Evolutionary conservation across 1,140 invertebrate species (phyloP).

Genomic region (Tribolium madens): DNA sequence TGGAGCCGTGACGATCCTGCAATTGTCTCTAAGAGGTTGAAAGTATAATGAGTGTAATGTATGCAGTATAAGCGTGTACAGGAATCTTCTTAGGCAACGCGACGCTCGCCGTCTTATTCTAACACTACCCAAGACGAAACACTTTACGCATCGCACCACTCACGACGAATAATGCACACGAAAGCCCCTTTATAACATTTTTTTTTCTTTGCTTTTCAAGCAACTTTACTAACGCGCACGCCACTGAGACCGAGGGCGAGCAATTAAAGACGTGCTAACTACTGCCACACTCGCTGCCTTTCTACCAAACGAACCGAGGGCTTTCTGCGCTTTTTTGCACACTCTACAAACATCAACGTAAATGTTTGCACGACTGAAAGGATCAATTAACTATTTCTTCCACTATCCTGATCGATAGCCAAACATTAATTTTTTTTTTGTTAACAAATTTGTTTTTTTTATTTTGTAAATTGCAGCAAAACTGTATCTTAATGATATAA

Average conservation of each 20-base stretch:
- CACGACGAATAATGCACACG: not conserved
- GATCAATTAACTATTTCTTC: too few species aligned
- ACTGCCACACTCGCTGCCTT: not conserved
- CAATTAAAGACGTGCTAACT: not conserved
- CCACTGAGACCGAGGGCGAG: not conserved
- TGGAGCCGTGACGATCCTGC: constrained; percentile 42
- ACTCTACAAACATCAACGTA: not conserved
- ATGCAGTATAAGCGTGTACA: constrained; percentile 45
- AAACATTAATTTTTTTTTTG: too few species aligned
- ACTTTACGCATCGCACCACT: not conserved
- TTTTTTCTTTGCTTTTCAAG: too few species aligned
- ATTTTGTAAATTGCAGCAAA: too few species aligned
- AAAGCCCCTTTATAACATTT: not conserved
- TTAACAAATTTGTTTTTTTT: too few species aligned
- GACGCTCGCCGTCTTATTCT: not conserved
- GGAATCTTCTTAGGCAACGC: constrained; percentile 26
- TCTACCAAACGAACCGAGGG: not conserved
- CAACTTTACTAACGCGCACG: not conserved
- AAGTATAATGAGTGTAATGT: constrained; percentile 53
- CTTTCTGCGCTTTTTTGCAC: not conserved
- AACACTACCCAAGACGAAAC: not conserved
- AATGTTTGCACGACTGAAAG: too few species aligned
- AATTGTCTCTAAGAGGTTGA: constrained; percentile 49
- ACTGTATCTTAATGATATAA: too few species aligned
- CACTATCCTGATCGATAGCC: too few species aligned